Evolutionary conservation across 2,888 invertebrate genomes (phyloP).

Genomic region (Tachina lurida): DNA sequence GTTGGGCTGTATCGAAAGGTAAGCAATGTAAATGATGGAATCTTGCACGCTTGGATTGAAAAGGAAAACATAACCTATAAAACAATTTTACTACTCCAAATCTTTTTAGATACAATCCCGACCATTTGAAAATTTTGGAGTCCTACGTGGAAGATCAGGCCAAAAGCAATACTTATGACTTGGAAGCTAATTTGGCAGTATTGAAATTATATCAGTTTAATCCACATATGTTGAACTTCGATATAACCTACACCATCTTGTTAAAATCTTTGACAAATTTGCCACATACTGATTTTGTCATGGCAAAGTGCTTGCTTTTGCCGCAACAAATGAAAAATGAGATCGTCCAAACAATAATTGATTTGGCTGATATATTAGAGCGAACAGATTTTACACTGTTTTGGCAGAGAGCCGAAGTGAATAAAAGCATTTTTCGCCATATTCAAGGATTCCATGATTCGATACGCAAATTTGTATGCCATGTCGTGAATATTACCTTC

Average conservation of each 20-base stretch:
- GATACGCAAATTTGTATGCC: constrained; percentile 97
- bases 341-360: constrained; percentile 93
- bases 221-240: constrained; percentile 91
- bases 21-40: constrained; percentile 73
- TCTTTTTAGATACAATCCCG: constrained; percentile 94
- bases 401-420: constrained; percentile 91
- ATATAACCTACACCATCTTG: constrained; percentile 94
- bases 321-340: constrained; percentile 91
- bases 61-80: constrained; percentile 70
- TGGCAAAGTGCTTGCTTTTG: constrained; percentile 97
- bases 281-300: constrained; percentile 98
- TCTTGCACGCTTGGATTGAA: constrained; percentile 34
- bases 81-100: constrained; percentile 21
- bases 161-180: constrained; percentile 95
- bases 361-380: constrained; percentile 95
- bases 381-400: constrained; percentile 96
- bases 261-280: constrained; percentile 98
- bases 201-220: constrained; percentile 98
- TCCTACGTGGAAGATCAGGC: constrained; percentile 97
- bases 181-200: constrained; percentile 98
- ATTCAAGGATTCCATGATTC: constrained; percentile 97
- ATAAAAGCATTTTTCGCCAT: constrained; percentile 89
- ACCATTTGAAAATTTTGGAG: constrained; percentile 94
- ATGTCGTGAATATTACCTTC: constrained; percentile 98
- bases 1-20: constrained; percentile 97